Conservation (phyloP, 1,140 invertebrate species). For the Neodiprion lecontei region DNA sequence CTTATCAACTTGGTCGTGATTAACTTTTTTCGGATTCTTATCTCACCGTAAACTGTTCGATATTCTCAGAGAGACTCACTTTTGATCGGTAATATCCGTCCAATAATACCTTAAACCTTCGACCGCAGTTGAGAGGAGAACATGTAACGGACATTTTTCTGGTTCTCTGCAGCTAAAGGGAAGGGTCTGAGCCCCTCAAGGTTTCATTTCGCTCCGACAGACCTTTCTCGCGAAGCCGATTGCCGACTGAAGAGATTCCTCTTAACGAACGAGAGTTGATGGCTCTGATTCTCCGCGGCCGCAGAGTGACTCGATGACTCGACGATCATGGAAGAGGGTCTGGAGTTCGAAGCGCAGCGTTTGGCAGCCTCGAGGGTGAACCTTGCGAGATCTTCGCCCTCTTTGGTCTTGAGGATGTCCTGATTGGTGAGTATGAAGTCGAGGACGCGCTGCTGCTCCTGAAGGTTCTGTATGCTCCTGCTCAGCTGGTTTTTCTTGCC, state of each 20-base stretch:
- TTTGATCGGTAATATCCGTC: too few species aligned
- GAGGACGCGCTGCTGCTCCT: conserved; percentile 44
- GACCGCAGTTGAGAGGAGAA: too few species aligned
- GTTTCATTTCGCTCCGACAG: conserved; percentile 26
- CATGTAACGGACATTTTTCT: not conserved
- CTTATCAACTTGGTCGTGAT: too few species aligned
- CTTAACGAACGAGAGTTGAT: conserved; percentile 16
- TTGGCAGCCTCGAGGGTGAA: conserved; percentile 34
- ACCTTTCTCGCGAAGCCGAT: not conserved
- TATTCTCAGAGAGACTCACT: too few species aligned
- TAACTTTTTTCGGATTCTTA: too few species aligned
- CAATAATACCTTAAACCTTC: too few species aligned
- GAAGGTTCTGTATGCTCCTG: conserved; percentile 50
- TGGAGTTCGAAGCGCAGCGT: not conserved
- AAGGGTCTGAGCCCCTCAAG: conserved; percentile 20
- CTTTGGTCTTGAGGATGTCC: conserved; percentile 40
- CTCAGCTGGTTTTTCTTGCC: conserved; percentile 45
- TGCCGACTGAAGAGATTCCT: conserved; percentile 30
- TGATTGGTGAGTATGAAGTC: conserved; percentile 49
- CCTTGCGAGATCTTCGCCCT: conserved; percentile 33
- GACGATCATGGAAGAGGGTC: not conserved
- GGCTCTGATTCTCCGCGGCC: not conserved
- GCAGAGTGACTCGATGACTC: conserved; percentile 1
- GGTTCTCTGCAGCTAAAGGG: conserved; percentile 9
- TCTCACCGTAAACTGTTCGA: too few species aligned